Percentiles rank a stretch among this genome's conserved stretches.
Evolutionary conservation across 2,113 vertebrate genomes (phyloP).

Genomic region (Galbula dea): DNA sequence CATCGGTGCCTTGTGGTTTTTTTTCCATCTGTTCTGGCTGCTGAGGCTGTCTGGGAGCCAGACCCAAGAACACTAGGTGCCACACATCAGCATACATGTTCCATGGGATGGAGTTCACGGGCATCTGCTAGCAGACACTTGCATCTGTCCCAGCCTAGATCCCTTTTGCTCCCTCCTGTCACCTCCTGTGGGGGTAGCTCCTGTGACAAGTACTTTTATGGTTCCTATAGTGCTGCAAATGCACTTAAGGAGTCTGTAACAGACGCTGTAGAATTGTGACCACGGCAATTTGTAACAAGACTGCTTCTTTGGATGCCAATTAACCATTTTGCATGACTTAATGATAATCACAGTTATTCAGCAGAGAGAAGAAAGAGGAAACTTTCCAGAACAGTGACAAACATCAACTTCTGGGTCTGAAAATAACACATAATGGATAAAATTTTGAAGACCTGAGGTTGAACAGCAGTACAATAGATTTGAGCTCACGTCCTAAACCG

Average conservation of each 20-base stretch:
- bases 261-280: neutral
- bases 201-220: neutral
- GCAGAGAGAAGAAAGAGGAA: neutral
- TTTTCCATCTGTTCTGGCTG: neutral
- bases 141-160: neutral
- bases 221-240: neutral
- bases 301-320: neutral
- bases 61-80: neutral
- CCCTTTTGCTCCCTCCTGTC: neutral
- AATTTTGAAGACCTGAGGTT: neutral
- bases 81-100: fast-evolving
- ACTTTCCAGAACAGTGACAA: neutral
- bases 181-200: neutral
- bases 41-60: neutral
- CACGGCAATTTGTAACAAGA: neutral
- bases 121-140: too few species aligned
- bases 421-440: neutral
- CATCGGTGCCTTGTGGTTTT: neutral
- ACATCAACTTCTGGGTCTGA: neutral
- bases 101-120: fast-evolving
- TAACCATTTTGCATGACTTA: neutral
- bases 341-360: neutral
- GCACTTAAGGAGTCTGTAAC: neutral
- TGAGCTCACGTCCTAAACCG: neutral
- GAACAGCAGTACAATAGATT: neutral